Conservation (phyloP, 2,888 invertebrate genomes). For the Polymixis lichenea region DNA sequence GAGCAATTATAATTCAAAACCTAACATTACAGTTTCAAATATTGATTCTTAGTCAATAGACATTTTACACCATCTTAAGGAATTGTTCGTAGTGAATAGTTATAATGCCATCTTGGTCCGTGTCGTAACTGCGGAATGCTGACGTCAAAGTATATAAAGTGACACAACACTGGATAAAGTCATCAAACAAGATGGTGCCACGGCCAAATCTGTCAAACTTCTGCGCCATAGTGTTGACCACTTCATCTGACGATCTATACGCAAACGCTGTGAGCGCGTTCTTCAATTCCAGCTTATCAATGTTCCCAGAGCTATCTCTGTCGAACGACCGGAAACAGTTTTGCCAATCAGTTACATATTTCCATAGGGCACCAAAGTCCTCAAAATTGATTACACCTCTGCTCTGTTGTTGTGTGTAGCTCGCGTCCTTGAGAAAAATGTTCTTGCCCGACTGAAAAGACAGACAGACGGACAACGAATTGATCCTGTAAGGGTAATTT, state of each 20-base stretch:
- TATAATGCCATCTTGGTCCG: slow-evolving; percentile 98
- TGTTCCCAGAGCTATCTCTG: slow-evolving; percentile 97
- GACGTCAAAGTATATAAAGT: slow-evolving; percentile 97
- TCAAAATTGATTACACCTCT: slow-evolving; percentile 97
- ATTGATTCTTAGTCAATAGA: slow-evolving; percentile 22
- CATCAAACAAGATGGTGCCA: slow-evolving; percentile 98
- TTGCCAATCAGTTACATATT: slow-evolving; percentile 99
- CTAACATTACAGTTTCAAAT: slow-evolving; percentile 15
- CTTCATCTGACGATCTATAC: slow-evolving; percentile 95
- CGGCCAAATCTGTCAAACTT: slow-evolving; percentile 98
- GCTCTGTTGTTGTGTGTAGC: slow-evolving; percentile 92
- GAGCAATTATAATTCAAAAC: no score
- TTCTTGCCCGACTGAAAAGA: no score
- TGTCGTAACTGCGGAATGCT: slow-evolving; percentile 96
- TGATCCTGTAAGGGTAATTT: no score
- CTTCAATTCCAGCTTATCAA: slow-evolving; percentile 97
- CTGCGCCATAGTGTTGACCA: slow-evolving; percentile 95
- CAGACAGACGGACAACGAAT: no score
- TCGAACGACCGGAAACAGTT: slow-evolving; percentile 98
- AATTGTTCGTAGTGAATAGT: slow-evolving; percentile 99
- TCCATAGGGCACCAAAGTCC: slow-evolving; percentile 99
- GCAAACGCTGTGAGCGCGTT: slow-evolving; percentile 98
- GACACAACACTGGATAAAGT: slow-evolving; percentile 99
- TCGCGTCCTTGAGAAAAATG: no score
- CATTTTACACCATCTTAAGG: slow-evolving; percentile 94